A percentile compares a stretch with the other conserved stretches of the same genome.
Conservation (phyloP, 2,113 vertebrate genomes). For the Orthonyx spaldingii region DNA sequence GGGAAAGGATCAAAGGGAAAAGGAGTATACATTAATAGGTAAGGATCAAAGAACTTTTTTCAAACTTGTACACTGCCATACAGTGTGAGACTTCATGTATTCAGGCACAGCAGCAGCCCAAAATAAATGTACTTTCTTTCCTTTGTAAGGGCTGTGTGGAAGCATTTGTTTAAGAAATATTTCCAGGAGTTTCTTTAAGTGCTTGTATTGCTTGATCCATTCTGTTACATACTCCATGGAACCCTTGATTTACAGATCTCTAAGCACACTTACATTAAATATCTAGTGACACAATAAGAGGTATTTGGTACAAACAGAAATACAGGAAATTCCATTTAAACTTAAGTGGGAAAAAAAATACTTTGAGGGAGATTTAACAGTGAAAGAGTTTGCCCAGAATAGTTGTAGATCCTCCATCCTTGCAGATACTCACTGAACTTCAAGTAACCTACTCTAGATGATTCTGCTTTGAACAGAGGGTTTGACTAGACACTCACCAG, state of each 20-base stretch:
- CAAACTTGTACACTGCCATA: background rate
- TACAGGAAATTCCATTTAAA: background rate
- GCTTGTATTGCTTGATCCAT: background rate
- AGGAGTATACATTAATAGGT: background rate
- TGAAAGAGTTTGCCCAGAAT: background rate
- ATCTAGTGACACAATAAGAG: background rate
- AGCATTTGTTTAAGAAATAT: background rate
- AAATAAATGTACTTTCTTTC: background rate
- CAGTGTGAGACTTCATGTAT: background rate
- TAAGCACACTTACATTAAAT: background rate
- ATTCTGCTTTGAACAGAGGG: background rate
- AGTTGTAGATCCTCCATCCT: background rate
- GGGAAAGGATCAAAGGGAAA: background rate
- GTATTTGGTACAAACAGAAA: background rate
- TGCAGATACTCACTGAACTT: background rate
- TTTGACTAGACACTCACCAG: background rate
- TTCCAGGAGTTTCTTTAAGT: background rate
- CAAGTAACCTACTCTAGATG: background rate
- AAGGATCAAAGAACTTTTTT: slow-evolving; percentile 9
- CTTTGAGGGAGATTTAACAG: background rate
- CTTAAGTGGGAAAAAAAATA: background rate
- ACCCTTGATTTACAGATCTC: background rate
- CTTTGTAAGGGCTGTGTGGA: background rate
- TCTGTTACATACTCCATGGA: background rate
- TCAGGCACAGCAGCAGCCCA: background rate